Conservation (phyloP, 1,140 invertebrate species). For the Linepithema humile region DNA sequence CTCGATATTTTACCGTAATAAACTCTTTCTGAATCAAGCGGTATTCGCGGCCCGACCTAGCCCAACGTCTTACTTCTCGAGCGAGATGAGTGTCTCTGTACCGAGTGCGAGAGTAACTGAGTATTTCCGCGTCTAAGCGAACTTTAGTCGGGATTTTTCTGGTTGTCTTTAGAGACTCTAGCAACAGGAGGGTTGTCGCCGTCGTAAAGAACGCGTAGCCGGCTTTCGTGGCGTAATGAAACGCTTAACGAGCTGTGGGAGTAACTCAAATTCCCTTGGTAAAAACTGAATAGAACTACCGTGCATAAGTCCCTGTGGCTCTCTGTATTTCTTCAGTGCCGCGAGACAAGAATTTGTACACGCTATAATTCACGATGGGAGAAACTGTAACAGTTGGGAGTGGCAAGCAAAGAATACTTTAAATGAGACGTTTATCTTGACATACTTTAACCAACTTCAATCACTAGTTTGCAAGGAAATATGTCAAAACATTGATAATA, state of each 20-base stretch:
- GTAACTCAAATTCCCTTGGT: constrained; percentile 52
- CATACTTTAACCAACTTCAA: neutral
- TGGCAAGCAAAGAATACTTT: neutral
- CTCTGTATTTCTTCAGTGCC: neutral
- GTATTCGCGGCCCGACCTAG: constrained; percentile 12
- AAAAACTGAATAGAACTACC: constrained; percentile 44
- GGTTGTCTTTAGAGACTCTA: neutral
- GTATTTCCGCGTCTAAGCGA: constrained; percentile 42
- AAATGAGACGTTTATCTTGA: neutral
- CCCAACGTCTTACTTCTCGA: constrained; percentile 30
- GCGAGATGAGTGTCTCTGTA: constrained; percentile 16
- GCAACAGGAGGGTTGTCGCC: neutral
- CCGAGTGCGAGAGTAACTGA: constrained; percentile 17
- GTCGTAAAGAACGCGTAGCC: constrained; percentile 14
- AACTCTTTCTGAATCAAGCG: neutral
- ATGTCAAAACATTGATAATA: no score
- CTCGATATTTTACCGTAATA: neutral
- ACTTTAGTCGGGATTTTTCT: constrained; percentile 35
- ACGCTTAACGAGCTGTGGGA: constrained; percentile 56
- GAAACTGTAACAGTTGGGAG: neutral
- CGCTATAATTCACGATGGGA: constrained; percentile 1
- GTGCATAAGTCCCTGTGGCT: constrained; percentile 1
- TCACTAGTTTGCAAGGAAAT: no score
- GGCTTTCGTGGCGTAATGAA: constrained; percentile 40
- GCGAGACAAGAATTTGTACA: constrained; percentile 16